Conservation (phyloP, 1,140 invertebrate species). For the Trichonephila clavata region DNA sequence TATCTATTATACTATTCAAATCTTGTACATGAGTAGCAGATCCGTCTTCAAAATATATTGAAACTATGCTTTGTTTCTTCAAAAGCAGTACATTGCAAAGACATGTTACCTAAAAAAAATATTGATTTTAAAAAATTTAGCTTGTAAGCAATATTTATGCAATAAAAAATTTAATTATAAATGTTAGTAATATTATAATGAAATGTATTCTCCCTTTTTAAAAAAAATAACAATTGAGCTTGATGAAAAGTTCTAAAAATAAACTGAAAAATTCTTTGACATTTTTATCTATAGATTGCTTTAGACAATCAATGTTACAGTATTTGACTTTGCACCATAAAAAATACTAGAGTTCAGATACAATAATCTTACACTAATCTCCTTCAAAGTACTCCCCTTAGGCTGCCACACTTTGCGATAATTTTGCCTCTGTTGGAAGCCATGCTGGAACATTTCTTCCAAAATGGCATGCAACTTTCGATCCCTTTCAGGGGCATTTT, state of each 20-base stretch:
- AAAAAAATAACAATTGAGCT: background rate
- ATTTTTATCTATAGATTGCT: too few relatives aligned
- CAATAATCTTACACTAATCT: too few relatives aligned
- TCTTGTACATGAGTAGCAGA: constrained; percentile 35
- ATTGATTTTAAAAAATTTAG: background rate
- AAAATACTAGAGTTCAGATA: too few relatives aligned
- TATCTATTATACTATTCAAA: background rate
- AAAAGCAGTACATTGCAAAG: constrained; percentile 60
- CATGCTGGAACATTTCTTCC: too few relatives aligned
- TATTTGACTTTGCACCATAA: too few relatives aligned
- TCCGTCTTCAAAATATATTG: constrained; percentile 50
- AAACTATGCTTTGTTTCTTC: constrained; percentile 31
- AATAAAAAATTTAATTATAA: background rate
- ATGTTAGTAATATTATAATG: background rate
- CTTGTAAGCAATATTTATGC: background rate
- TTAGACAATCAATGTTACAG: too few relatives aligned
- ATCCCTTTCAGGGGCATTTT: too few relatives aligned
- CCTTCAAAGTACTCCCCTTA: too few relatives aligned
- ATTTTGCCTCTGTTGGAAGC: too few relatives aligned
- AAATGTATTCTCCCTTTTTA: too few relatives aligned
- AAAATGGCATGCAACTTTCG: too few relatives aligned
- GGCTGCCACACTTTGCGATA: too few relatives aligned
- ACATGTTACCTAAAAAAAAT: constrained; percentile 55
- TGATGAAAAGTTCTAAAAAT: background rate
- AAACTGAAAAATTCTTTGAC: background rate